These are phyloP conservation scores for Ceratoteleas bidentatus DNA, from an alignment of 1,140 invertebrate genomes.

Conservation along the genomic window DNA sequence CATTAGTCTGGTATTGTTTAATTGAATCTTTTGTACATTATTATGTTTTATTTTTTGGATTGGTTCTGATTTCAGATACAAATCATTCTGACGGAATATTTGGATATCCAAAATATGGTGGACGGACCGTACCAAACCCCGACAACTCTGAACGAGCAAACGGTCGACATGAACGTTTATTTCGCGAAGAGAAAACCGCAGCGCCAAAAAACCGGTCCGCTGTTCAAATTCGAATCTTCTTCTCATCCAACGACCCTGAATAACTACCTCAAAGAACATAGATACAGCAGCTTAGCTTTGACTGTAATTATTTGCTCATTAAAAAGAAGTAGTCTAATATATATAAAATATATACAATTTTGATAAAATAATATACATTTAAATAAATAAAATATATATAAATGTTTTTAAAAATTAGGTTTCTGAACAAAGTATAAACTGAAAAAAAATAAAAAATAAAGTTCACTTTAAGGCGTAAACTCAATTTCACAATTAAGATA, in stretches of 20 bases:
- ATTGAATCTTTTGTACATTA: too few relatives aligned
- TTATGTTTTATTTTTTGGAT: too few relatives aligned
- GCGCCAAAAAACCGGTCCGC: constrained; percentile 83
- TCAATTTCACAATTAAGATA: not conserved
- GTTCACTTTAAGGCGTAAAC: not conserved
- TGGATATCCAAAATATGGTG: constrained; percentile 88
- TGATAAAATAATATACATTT: too few relatives aligned
- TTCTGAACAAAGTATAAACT: too few relatives aligned
- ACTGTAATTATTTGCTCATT: constrained; percentile 49
- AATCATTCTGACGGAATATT: constrained; percentile 89
- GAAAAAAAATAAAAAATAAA: too few relatives aligned
- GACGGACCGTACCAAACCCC: constrained; percentile 83
- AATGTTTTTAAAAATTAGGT: too few relatives aligned
- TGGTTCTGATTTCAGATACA: too few relatives aligned
- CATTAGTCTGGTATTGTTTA: too few relatives aligned
- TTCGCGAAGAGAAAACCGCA: constrained; percentile 86
- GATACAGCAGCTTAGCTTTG: constrained; percentile 70
- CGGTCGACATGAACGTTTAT: constrained; percentile 84
- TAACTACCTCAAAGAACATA: constrained; percentile 85
- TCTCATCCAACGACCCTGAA: constrained; percentile 87
- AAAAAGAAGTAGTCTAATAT: too few relatives aligned
- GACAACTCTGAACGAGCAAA: constrained; percentile 83
- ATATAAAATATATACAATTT: too few relatives aligned
- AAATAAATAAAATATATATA: too few relatives aligned
- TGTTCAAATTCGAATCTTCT: constrained; percentile 92